phyloP scores from a whole-genome alignment of 1,140 invertebrate species.

The Anastrepha ludens region DNA sequence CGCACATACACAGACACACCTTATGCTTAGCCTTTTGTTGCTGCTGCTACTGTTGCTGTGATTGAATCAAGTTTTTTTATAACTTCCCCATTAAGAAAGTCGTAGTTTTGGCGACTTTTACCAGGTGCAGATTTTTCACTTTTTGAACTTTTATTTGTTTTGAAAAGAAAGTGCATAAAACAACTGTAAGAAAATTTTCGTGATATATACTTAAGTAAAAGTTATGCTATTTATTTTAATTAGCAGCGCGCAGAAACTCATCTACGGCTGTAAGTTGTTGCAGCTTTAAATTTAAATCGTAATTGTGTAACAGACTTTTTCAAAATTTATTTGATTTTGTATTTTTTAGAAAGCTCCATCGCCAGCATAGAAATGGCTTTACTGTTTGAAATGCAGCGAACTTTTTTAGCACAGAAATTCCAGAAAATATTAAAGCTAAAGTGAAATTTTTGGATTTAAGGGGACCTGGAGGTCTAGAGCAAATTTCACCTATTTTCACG shows the following conservation, averaged over 20 bases:
- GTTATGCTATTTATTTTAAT: slow-evolving; percentile 25
- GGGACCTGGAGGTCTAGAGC: no score
- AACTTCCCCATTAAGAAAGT: not conserved
- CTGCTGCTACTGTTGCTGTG: not conserved
- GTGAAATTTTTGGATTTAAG: no score
- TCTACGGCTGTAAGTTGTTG: no score
- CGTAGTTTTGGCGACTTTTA: not conserved
- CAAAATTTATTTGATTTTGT: no score
- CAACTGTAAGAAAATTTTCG: not conserved
- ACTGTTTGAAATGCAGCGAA: no score
- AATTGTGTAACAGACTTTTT: no score
- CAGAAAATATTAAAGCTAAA: no score
- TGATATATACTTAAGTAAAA: not conserved
- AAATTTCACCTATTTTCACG: no score
- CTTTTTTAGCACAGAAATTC: no score
- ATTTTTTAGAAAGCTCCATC: no score
- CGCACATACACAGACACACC: not conserved
- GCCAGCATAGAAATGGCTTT: no score
- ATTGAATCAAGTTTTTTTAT: not conserved
- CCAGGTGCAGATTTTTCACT: not conserved
- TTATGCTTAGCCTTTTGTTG: not conserved
- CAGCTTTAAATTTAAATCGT: no score
- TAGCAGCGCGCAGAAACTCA: not conserved
- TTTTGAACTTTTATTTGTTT: not conserved
- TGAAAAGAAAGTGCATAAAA: slow-evolving; percentile 1